phyloP scores from a whole-genome alignment of 2,797 vertebrate genomes.

The Pristis pectinata region DNA sequence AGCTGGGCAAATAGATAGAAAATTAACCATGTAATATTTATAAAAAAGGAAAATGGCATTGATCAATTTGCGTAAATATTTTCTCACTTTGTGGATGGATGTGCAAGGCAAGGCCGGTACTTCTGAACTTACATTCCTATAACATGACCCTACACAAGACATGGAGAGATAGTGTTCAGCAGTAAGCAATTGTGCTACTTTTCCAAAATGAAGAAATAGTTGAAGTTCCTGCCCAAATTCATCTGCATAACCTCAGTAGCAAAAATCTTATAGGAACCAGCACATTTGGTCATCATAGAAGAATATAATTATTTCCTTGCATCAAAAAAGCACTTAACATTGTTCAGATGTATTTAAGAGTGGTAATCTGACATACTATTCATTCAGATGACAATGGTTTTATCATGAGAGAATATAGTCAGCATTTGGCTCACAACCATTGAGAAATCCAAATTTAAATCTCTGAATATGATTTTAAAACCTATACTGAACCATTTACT shows the following conservation, averaged over 20 bases:
- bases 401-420: neutral
- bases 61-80: neutral
- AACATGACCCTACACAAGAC: neutral
- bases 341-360: neutral
- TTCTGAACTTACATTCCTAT: neutral
- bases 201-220: neutral
- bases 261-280: neutral
- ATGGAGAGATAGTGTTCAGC: neutral
- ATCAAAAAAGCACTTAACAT: neutral
- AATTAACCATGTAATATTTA: neutral
- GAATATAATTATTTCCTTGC: neutral
- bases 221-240: neutral
- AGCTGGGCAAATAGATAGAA: neutral
- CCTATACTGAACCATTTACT: too few species aligned
- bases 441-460: neutral
- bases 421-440: neutral
- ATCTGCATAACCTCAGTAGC: neutral
- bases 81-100: neutral
- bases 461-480: neutral
- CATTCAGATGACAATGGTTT: neutral
- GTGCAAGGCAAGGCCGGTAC: neutral
- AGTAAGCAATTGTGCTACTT: neutral
- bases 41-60: neutral
- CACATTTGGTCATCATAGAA: neutral
- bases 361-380: neutral